phyloP scores from a whole-genome alignment of 37 sponge, comb jelly and placozoan genomes.

The Agelas oroides region DNA sequence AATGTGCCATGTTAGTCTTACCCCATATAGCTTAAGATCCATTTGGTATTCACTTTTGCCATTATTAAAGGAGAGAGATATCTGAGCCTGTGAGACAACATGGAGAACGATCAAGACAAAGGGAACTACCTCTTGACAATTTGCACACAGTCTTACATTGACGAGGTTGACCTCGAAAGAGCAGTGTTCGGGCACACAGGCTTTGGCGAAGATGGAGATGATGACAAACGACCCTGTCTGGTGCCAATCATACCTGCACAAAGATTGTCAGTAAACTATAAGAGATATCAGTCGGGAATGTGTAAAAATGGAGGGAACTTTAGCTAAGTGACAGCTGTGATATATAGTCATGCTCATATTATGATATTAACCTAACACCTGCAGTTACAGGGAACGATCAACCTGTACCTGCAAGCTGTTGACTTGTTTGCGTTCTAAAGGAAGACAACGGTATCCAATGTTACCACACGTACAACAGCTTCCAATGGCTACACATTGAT shows the following conservation, averaged over 20 bases:
- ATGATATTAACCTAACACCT: no score
- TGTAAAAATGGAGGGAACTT: no score
- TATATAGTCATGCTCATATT: no score
- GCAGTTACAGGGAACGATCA: no score
- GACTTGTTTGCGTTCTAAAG: no score
- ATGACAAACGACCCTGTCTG: constrained; percentile 79
- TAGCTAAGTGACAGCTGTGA: no score
- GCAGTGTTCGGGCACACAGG: constrained; percentile 73
- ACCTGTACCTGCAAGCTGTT: no score
- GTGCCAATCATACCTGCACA: constrained; percentile 82
- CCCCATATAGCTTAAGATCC: constrained; percentile 59
- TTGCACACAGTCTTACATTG: constrained; percentile 47
- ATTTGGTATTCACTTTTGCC: constrained; percentile 51
- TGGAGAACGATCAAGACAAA: no score
- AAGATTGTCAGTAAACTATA: no score
- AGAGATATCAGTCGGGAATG: no score
- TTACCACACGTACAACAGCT: not conserved
- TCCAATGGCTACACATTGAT: no score
- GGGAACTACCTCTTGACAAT: not conserved
- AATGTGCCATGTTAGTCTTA: constrained; percentile 42
- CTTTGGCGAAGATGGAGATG: constrained; percentile 83
- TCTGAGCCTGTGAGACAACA: constrained; percentile 37
- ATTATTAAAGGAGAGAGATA: constrained; percentile 49
- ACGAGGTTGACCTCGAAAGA: constrained; percentile 81
- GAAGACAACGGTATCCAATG: no score